These are phyloP conservation scores for Paradisaea rubra DNA, from an alignment of 2,113 vertebrate genomes.

Conservation along the genomic window DNA sequence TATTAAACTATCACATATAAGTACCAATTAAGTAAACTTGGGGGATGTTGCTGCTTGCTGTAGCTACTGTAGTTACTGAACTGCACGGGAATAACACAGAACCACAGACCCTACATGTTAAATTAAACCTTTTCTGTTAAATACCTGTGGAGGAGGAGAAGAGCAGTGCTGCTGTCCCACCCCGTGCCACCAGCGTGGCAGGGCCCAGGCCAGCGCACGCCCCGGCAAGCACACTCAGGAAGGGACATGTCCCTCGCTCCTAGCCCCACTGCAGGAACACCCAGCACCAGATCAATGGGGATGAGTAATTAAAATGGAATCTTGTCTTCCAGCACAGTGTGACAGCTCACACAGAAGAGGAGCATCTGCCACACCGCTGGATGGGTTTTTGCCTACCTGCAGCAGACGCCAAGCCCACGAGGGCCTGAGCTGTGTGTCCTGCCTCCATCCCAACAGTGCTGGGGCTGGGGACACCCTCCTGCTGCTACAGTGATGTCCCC, in stretches of 20 bases:
- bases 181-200: fast-evolving
- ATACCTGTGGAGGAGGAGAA: not conserved
- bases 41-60: not conserved
- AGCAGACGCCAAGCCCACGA: not conserved
- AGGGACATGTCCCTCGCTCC: not conserved
- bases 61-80: not conserved
- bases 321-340: not conserved
- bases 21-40: not conserved
- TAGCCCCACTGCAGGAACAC: not conserved
- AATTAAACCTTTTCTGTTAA: not conserved
- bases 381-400: not conserved
- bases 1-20: not conserved
- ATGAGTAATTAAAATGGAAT: not conserved
- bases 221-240: not conserved
- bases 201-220: not conserved
- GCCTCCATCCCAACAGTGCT: not conserved
- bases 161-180: not conserved
- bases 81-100: not conserved
- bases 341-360: not conserved
- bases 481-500: not conserved
- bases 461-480: not conserved
- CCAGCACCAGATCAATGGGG: not conserved
- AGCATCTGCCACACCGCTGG: fast-evolving
- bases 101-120: fast-evolving
- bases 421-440: not conserved